Evolutionary conservation across 2,113 vertebrate species (phyloP), one percentile per base, ranked within the genome.

Genomic region (Oryzias celebensis): DNA sequence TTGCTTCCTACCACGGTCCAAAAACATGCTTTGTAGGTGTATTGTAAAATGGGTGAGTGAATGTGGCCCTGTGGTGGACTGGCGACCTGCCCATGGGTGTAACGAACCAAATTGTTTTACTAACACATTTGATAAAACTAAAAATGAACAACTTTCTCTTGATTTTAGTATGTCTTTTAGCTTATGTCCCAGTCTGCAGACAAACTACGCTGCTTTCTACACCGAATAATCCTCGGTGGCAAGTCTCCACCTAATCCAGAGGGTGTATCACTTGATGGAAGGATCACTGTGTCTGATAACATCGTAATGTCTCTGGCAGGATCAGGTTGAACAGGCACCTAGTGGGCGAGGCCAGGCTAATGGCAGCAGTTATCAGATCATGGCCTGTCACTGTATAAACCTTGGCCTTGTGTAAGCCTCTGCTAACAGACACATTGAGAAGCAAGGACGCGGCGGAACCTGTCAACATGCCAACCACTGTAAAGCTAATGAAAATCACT

Each of bases 351-450:
- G 68, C 77, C 68, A 58, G 72, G 77, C 50, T 68, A 81, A 81
- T 76, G 77, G 77, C 53, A 61, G 70, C 45, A 1, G 67, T 70
- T 77, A 85, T 84, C 79, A 76, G 72, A 82, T 85, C 61, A 28
- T 53, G 76, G 59, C 78, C 70, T 70, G 72, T 28, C 67, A 55
- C 60, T 64, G 64, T 58, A 54, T 74, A 64, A 80, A 72, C 52
- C 52, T 54, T 47, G 23, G 52, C 65, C 61, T 71, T 47, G 63
- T 70, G 62, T 82, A 49, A 84, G 75, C 44, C 77, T 68, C 47
- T n/a, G 2, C 51, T 54, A 77, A 81, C 58, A 73, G 73, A 71
- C 60, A 72, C 68, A 65, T 80, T 63, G 51, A 69, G 74, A 78
- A 52, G 22, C 52, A 52, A 42, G 57, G 47, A 66, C 3, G 17